Conservation (phyloP, 2,797 vertebrate species). For the Crocidura indochinensis region DNA sequence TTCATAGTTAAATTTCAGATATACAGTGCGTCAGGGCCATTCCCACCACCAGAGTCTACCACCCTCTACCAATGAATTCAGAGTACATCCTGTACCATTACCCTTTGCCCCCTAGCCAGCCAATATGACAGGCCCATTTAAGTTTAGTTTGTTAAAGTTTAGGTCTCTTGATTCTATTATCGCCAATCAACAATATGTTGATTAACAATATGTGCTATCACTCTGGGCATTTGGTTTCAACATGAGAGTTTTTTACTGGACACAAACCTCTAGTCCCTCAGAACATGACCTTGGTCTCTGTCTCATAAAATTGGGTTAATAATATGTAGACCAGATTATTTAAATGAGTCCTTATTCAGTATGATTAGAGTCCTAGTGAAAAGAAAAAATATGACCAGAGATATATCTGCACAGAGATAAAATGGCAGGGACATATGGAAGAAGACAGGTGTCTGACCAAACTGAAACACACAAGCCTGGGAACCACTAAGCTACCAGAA, state of each 20-base stretch:
- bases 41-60: too few species aligned
- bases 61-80: too few species aligned
- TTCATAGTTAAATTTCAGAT: too few species aligned
- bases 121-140: too few species aligned
- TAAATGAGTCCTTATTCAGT: neutral
- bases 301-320: neutral
- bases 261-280: neutral
- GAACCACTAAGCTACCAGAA: neutral
- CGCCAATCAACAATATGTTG: too few species aligned
- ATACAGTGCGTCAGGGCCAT: too few species aligned
- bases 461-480: neutral
- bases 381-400: neutral
- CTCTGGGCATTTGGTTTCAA: neutral
- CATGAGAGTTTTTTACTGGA: neutral
- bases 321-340: slow-evolving; percentile 18
- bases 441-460: neutral
- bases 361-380: neutral
- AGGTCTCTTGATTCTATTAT: too few species aligned
- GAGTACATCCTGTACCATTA: too few species aligned
- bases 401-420: neutral
- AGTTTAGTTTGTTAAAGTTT: too few species aligned
- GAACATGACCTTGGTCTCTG: slow-evolving; percentile 1
- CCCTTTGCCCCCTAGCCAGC: too few species aligned
- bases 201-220: neutral
- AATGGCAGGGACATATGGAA: neutral